phyloP scores from a whole-genome alignment of 2,797 vertebrate genomes.

The Scyliorhinus canicula region DNA sequence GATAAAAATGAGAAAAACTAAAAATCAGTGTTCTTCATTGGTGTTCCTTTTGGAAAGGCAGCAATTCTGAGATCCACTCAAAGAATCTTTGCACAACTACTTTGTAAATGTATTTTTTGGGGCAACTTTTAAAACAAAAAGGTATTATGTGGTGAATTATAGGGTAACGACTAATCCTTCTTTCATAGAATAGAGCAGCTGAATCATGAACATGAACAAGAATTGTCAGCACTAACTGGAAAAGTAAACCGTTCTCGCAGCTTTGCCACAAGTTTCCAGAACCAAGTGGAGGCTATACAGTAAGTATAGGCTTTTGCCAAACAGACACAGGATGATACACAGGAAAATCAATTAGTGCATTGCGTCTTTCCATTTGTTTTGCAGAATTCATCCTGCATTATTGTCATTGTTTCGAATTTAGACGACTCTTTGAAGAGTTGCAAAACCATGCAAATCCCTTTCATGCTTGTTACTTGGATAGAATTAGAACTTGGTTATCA shows the following conservation, averaged over 20 bases:
- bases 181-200: constrained; percentile 54
- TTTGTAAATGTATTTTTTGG: not conserved
- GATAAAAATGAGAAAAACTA: no score
- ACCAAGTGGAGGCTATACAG: constrained; percentile 58
- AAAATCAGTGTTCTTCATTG: not conserved
- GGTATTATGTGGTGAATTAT: not conserved
- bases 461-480: not conserved
- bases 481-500: not conserved
- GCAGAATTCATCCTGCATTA: not conserved
- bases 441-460: not conserved
- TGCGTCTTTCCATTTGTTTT: not conserved
- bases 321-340: not conserved
- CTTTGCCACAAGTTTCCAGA: constrained; percentile 48
- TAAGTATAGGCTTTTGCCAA: constrained; percentile 44
- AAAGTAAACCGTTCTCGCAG: constrained; percentile 53
- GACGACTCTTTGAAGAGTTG: not conserved
- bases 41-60: not conserved
- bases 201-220: constrained; percentile 57
- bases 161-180: not conserved
- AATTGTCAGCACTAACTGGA: constrained; percentile 63
- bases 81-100: not conserved
- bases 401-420: not conserved
- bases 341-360: not conserved
- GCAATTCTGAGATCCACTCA: not conserved
- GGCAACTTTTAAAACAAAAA: not conserved